These are phyloP conservation scores for Axea sp. DNA, from an alignment of 2,888 invertebrate genomes.

Conservation along the genomic window DNA sequence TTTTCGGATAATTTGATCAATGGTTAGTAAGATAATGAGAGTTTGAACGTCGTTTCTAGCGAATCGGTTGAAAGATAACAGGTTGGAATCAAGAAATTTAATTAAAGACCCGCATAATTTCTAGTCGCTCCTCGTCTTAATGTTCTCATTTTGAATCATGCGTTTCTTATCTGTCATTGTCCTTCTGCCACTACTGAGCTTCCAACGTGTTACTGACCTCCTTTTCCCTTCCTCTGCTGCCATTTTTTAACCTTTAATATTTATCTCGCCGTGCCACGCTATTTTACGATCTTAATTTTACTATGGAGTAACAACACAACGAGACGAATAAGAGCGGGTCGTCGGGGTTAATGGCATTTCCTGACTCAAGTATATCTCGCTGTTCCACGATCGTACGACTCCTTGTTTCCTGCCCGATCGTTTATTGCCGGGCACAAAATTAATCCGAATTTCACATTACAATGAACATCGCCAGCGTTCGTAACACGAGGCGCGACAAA, in stretches of 20 bases:
- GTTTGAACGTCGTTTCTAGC: constrained; percentile 63
- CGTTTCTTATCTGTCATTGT: constrained; percentile 63
- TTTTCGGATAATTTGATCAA: constrained; percentile 64
- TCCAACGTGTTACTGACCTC: constrained; percentile 63
- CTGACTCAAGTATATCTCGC: constrained; percentile 15
- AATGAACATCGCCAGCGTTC: no score
- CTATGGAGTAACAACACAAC: constrained; percentile 51
- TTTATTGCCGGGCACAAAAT: no score
- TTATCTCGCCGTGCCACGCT: constrained; percentile 43
- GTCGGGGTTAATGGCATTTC: constrained; percentile 59
- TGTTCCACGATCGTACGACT: constrained; percentile 16
- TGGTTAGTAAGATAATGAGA: constrained; percentile 65
- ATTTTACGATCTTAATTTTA: constrained; percentile 65
- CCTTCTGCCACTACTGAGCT: constrained; percentile 38
- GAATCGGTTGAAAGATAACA: constrained; percentile 63
- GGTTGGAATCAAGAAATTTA: constrained; percentile 70
- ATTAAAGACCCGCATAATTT: constrained; percentile 70
- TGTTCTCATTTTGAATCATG: constrained; percentile 60
- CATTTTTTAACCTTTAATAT: constrained; percentile 36
- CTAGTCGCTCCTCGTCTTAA: constrained; percentile 66
- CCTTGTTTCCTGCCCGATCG: constrained; percentile 18
- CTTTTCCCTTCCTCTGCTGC: constrained; percentile 12
- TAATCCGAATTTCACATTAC: no score
- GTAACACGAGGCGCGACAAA: no score
- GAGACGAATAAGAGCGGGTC: constrained; percentile 61